Conservation (phyloP, 1,140 invertebrate species). For the Zaprionus inermis region DNA sequence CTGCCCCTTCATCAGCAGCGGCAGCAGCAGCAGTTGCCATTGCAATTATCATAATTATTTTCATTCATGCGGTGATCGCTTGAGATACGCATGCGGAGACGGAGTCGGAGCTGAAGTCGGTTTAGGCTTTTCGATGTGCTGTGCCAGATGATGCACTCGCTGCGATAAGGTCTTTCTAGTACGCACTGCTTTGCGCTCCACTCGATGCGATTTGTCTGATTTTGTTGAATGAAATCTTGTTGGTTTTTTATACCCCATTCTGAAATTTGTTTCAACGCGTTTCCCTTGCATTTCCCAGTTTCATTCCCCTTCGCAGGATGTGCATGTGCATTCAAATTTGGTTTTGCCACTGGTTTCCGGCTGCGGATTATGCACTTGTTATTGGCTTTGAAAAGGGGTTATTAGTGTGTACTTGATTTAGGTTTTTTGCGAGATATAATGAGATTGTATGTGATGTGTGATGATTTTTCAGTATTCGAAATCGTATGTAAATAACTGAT, state of each 20-base stretch:
- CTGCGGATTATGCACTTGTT: neutral
- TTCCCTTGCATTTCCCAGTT: slow-evolving; percentile 49
- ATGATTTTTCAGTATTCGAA: too few species aligned
- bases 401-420: slow-evolving; percentile 4
- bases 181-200: neutral
- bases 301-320: slow-evolving; percentile 26
- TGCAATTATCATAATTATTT: slow-evolving; percentile 83
- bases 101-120: neutral
- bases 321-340: slow-evolving; percentile 70
- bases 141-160: slow-evolving; percentile 63
- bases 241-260: slow-evolving; percentile 27
- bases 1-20: slow-evolving; percentile 10
- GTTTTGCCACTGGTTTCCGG: slow-evolving; percentile 61
- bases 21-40: slow-evolving; percentile 50
- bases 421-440: too few species aligned
- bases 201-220: slow-evolving; percentile 29
- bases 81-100: slow-evolving; percentile 21
- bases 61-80: slow-evolving; percentile 72
- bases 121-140: slow-evolving; percentile 28
- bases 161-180: slow-evolving; percentile 46
- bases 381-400: neutral
- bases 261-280: slow-evolving; percentile 51
- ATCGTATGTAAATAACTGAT: too few species aligned
- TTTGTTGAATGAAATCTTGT: slow-evolving; percentile 40
- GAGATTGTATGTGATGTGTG: too few species aligned